These are phyloP conservation scores for Noctua fimbriata DNA, from an alignment of 2,888 invertebrate genomes.

Conservation along the genomic window DNA sequence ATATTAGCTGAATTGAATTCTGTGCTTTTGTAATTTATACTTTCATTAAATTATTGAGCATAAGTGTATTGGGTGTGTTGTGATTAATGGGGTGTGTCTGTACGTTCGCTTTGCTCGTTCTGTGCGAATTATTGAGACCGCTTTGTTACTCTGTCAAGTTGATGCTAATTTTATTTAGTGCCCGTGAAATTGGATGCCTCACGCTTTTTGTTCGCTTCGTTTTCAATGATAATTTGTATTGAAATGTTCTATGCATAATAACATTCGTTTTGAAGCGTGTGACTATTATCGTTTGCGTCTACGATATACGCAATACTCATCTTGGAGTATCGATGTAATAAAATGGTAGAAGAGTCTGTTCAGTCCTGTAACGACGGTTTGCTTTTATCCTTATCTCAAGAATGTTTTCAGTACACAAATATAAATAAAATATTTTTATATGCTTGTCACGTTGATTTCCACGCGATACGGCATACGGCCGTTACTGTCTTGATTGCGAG, in stretches of 20 bases:
- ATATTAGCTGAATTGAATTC: slow-evolving; percentile 85
- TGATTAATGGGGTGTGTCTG: slow-evolving; percentile 81
- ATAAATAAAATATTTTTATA: slow-evolving; percentile 51
- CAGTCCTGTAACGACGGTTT: slow-evolving; percentile 80
- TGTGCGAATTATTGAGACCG: slow-evolving; percentile 86
- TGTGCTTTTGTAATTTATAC: slow-evolving; percentile 74
- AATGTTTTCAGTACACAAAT: slow-evolving; percentile 45
- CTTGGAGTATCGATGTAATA: slow-evolving; percentile 76
- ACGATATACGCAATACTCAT: slow-evolving; percentile 71
- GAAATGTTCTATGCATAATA: slow-evolving; percentile 81
- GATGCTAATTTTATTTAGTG: slow-evolving; percentile 89
- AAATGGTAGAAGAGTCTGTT: slow-evolving; percentile 81
- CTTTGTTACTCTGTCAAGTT: slow-evolving; percentile 86
- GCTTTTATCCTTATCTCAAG: slow-evolving; percentile 85
- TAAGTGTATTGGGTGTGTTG: slow-evolving; percentile 74
- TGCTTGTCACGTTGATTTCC: slow-evolving; percentile 9
- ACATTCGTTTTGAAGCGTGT: slow-evolving; percentile 69
- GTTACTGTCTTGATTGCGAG: not conserved
- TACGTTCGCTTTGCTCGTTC: slow-evolving; percentile 82
- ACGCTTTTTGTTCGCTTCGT: slow-evolving; percentile 77
- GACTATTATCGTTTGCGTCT: slow-evolving; percentile 67
- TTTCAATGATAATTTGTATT: slow-evolving; percentile 80
- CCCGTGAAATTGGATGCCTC: slow-evolving; percentile 87
- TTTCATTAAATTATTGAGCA: slow-evolving; percentile 80
- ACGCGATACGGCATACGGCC: slow-evolving; percentile 12